phyloP scores from a whole-genome alignment of 1,140 invertebrate genomes.

The Sarcophaga peregrina region DNA sequence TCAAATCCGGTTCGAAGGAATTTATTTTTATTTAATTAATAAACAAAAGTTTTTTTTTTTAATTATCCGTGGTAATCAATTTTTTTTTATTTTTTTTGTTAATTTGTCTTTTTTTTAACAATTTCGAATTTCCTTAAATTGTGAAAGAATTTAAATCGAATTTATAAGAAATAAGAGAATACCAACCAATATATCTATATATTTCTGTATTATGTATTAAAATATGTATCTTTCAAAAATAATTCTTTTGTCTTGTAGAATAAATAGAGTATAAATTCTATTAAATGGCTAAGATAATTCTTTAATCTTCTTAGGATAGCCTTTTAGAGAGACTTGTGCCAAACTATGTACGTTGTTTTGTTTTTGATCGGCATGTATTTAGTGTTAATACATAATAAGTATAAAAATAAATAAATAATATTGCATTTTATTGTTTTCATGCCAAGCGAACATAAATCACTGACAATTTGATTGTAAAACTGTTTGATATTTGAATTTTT shows the following conservation, averaged over 20 bases:
- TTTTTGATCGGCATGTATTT: background rate
- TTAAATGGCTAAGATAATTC: no score
- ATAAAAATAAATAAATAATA: slow-evolving; percentile 9
- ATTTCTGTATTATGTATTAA: no score
- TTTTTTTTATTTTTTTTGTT: background rate
- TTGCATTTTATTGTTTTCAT: slow-evolving; percentile 14
- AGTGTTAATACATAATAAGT: background rate
- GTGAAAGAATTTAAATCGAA: no score
- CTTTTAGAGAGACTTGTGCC: background rate
- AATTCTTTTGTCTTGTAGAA: background rate
- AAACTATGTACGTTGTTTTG: background rate
- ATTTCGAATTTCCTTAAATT: background rate
- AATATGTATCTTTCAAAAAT: background rate
- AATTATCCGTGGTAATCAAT: background rate
- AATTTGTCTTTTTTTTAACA: background rate
- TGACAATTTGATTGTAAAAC: background rate
- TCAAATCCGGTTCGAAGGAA: slow-evolving; percentile 80
- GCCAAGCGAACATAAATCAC: slow-evolving; percentile 16
- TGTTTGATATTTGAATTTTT: slow-evolving; percentile 10
- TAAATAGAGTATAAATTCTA: background rate
- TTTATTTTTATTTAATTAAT: background rate
- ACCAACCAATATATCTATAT: no score
- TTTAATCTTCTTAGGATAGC: background rate
- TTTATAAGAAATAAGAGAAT: no score
- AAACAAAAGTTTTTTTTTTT: no score